A percentile compares a stretch with the other conserved stretches of the same genome.
These are phyloP conservation scores for Astropecten irregularis DNA, from an alignment of 53 echinoderm and acorn worm species.

Conservation along the genomic window DNA sequence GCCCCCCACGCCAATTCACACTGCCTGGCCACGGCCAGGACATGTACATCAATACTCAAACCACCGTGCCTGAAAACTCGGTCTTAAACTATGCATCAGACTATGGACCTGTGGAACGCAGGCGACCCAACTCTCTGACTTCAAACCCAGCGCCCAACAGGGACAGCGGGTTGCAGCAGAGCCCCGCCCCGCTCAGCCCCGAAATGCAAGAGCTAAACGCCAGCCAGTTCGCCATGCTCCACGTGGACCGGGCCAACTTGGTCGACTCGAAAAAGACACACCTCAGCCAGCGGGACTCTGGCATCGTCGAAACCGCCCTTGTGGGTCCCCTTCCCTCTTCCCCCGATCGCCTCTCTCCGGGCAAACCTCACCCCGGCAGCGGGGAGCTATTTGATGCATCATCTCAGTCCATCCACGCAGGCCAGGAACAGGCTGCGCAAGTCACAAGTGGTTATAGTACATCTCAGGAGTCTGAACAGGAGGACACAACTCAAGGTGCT, in stretches of 20 bases:
- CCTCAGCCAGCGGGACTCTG: constrained; percentile 32
- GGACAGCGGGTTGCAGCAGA: constrained; percentile 56
- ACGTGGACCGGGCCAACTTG: constrained; percentile 72
- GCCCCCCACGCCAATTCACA: constrained; percentile 83
- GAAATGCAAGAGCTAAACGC: constrained; percentile 81
- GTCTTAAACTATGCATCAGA: constrained; percentile 54
- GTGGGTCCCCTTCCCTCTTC: constrained; percentile 35
- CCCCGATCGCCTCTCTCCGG: background rate
- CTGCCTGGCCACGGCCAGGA: constrained; percentile 68
- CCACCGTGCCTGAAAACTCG: constrained; percentile 65
- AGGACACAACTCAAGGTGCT: constrained; percentile 6
- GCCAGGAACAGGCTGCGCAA: constrained; percentile 61
- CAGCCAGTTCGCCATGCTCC: constrained; percentile 71
- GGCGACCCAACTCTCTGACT: constrained; percentile 35
- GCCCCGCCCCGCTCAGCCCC: constrained; percentile 65
- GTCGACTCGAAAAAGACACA: constrained; percentile 30
- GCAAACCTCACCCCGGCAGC: background rate
- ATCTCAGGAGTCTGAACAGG: constrained; percentile 71
- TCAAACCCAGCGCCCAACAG: constrained; percentile 42
- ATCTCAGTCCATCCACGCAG: constrained; percentile 18
- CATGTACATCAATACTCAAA: constrained; percentile 59
- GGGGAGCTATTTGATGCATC: background rate
- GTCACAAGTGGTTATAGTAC: constrained; percentile 70
- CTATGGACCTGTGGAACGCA: constrained; percentile 39
- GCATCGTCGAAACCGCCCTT: constrained; percentile 32